Evolutionary conservation across 2,888 invertebrate species (phyloP).

Genomic region (Eupithecia insigniata): DNA sequence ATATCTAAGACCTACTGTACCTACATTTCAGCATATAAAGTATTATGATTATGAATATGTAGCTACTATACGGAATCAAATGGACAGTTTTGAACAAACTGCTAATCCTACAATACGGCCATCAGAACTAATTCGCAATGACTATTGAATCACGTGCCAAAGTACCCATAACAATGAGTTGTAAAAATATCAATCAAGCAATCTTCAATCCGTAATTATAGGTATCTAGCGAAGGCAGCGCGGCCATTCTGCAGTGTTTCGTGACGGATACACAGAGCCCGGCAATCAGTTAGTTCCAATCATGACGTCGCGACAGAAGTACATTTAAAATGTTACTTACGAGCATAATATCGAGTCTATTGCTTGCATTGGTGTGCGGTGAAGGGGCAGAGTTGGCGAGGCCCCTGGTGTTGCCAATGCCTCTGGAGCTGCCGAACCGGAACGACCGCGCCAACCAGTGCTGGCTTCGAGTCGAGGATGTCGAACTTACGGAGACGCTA

Average conservation of each 20-base stretch:
- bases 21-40: too few species aligned
- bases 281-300: constrained; percentile 71
- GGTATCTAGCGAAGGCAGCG: constrained; percentile 67
- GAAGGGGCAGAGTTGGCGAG: constrained; percentile 45
- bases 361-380: constrained; percentile 32
- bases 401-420: constrained; percentile 67
- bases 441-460: constrained; percentile 77
- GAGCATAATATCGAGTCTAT: constrained; percentile 48
- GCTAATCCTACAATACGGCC: constrained; percentile 3
- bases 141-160: constrained; percentile 50
- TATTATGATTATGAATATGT: too few species aligned
- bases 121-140: constrained; percentile 22
- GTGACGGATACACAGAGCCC: constrained; percentile 60
- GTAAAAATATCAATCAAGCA: constrained; percentile 73
- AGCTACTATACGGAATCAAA: constrained; percentile 2
- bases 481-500: constrained; percentile 70
- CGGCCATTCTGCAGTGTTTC: constrained; percentile 66
- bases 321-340: constrained; percentile 79
- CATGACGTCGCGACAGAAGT: constrained; percentile 68
- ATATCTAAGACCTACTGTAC: too few species aligned
- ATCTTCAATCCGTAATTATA: constrained; percentile 71
- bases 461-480: constrained; percentile 75
- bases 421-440: constrained; percentile 70
- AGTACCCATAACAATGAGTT: constrained; percentile 61
- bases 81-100: background rate